A percentile compares a stretch with the other conserved stretches of the same genome.
These are phyloP conservation scores for Cataglyphis cursor DNA, from an alignment of 2,888 invertebrate genomes.

Conservation along the genomic window DNA sequence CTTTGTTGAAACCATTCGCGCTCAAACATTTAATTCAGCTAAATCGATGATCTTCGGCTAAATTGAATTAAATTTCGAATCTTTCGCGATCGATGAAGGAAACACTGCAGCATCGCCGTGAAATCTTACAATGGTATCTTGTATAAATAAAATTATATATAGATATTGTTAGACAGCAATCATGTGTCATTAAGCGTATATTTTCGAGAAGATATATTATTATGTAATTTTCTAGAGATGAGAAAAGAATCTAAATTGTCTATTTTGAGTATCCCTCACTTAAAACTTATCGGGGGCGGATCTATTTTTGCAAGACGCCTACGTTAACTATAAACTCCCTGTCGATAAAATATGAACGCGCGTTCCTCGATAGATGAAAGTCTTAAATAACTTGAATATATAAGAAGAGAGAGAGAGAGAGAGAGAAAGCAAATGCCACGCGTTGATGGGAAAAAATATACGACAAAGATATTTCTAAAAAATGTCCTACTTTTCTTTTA, in stretches of 20 bases:
- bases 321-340: conserved; percentile 26
- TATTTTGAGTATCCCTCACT: background rate
- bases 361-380: background rate
- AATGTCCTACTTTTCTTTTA: background rate
- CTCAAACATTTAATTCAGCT: conserved; percentile 80
- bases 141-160: background rate
- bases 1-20: conserved; percentile 67
- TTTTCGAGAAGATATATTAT: background rate
- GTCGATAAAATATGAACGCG: conserved; percentile 26
- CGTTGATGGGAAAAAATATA: background rate
- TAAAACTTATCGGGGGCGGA: background rate
- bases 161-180: background rate
- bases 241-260: background rate
- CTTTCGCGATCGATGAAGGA: conserved; percentile 65
- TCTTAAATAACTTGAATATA: background rate
- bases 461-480: background rate
- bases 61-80: conserved; percentile 77
- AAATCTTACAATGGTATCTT: background rate
- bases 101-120: background rate
- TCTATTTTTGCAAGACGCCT: background rate
- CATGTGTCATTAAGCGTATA: background rate
- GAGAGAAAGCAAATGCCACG: background rate
- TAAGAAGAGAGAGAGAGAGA: background rate
- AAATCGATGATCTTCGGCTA: conserved; percentile 74
- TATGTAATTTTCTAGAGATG: background rate